Percentiles rank a stretch among this genome's conserved stretches.
Evolutionary conservation across 2,888 invertebrate species (phyloP).

Genomic region (Caenorhabditis sinica): DNA sequence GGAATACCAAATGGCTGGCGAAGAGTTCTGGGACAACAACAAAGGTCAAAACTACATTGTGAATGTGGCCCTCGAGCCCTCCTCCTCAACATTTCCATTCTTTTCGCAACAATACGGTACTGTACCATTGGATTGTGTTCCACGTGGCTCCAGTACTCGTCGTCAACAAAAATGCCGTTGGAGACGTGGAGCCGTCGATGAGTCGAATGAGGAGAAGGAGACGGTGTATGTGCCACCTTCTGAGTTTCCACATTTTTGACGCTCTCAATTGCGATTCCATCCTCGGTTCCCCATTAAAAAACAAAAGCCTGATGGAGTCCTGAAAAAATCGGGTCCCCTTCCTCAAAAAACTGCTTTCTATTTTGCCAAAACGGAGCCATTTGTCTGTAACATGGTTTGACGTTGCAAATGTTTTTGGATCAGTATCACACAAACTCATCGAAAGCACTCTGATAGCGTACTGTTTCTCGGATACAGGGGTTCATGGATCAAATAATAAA

Average conservation of each 20-base stretch:
- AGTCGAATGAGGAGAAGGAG: constrained; percentile 59
- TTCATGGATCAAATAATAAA: too few relatives aligned
- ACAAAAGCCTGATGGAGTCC: background rate
- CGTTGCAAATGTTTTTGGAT: too few relatives aligned
- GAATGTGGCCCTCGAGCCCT: constrained; percentile 49
- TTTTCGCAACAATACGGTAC: constrained; percentile 31
- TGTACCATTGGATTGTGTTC: constrained; percentile 7
- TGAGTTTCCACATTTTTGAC: constrained; percentile 13
- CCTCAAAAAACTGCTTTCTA: too few relatives aligned
- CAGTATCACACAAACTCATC: too few relatives aligned
- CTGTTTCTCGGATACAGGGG: too few relatives aligned
- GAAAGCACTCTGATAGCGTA: too few relatives aligned
- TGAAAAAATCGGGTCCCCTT: too few relatives aligned
- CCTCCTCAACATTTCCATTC: constrained; percentile 2
- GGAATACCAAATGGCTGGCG: constrained; percentile 58
- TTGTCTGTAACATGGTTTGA: too few relatives aligned
- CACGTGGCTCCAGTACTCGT: constrained; percentile 43
- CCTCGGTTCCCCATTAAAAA: constrained; percentile 1
- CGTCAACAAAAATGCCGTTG: constrained; percentile 55
- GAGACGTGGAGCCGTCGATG: constrained; percentile 56
- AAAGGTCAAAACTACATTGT: constrained; percentile 69
- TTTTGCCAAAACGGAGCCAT: too few relatives aligned
- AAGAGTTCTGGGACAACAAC: constrained; percentile 74
- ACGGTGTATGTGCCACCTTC: constrained; percentile 28
- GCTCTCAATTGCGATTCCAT: background rate